Base-by-base conservation (phyloP, 2,888 invertebrate genomes). In the Cenopis cana region DNA sequence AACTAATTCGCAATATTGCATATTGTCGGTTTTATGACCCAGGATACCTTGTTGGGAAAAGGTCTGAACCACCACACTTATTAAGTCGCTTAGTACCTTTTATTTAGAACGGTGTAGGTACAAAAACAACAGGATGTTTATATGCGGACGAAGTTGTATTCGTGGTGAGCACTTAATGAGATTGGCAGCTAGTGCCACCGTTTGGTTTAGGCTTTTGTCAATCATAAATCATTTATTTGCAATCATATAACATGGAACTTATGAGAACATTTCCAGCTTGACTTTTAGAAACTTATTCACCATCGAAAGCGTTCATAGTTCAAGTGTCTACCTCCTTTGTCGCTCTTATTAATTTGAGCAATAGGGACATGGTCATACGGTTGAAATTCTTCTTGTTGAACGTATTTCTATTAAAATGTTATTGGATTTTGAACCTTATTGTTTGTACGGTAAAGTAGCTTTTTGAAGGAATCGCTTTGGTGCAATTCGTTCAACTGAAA, bases 1-100 rank as follows among this genome's bases (percentile, higher is more conserved):
- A 62, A 62, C 62, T 62, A 62, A 62, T 62, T 62, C 62, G 50
- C 18, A 36, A 62, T 62, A 62, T 62, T 62, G 62, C 62, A 52
- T 62, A 62, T 62, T 33, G 62, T 50, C 50, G 62, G 50, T 62
- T 62, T 33, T 62, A 62, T 29, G 62, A 62, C 52, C 14, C 6
- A 49, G 36, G 36, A 20, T 10, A 0, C 33, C 33, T 33, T 33
- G 6, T 11, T 33, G 1, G 0, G 36, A 36, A 52, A 46, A 60
- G 6, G 24, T 2, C 46, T 5, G 17, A n/a, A 46, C 5, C 2
- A 46, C 11, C 46, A 11, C 9, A n/a, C 1, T 4, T 17, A 17
- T 29, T 29, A 46, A 46, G 29, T n/a, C 46, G 17, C 10, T 29
- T 46, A 60, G 17, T 4, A 10, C 46, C 14, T 46, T 60, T 57